Base-by-base conservation (phyloP, 2,113 vertebrate genomes). In the Dasypus novemcinctus region DNA sequence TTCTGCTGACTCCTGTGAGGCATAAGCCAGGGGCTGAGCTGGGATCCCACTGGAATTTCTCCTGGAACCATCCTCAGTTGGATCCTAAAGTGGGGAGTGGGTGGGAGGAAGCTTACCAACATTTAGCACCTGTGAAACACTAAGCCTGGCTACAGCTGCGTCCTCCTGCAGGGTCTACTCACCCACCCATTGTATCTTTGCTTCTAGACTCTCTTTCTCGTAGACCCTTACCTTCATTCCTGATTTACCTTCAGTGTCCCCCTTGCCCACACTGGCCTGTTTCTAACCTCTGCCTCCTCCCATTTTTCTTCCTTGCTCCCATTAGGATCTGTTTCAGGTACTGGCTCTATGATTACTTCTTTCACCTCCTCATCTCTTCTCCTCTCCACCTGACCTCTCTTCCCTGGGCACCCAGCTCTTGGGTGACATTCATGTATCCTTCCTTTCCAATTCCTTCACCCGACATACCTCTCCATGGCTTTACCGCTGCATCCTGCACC, bases 251-350 rank as follows among this genome's bases (percentile, higher is more conserved):
- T n/a, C 79, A 10, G 43, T 84, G 95, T 78, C 66, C 94, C 94
- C 95, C 88, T 54, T 63, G 68, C 81, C 96, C 4, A 29, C 96
- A 91, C 76, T 68, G 61, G 75, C 92, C 96, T 9, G 78, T 98
- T 98, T 98, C 98, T 98, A 98, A 98, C 96, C 97, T 98, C 96
- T 96, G 80, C 96, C 98, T 98, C 1, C 98, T 97, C 97, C 97
- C 96, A 85, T 99, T 98, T 98, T 98, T 98, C 98, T 98, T 91
- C 97, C 97, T 98, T 98, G 99, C 99, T 98, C 98, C 98, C 99
- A 89, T 91, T 99, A 99, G 99, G 99, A 99, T 99, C 98, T 99
- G 99, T 99, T 98, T 99, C 98, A 99, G 99, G 99, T 99, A 99
- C 98, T 98, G 97, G 97, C 97, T 98, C 96, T 97, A 64, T 96